Evolutionary conservation across 2,797 vertebrate genomes (phyloP), one percentile per base, ranked within the genome.

Genomic region (Diplodus puntazzo): DNA sequence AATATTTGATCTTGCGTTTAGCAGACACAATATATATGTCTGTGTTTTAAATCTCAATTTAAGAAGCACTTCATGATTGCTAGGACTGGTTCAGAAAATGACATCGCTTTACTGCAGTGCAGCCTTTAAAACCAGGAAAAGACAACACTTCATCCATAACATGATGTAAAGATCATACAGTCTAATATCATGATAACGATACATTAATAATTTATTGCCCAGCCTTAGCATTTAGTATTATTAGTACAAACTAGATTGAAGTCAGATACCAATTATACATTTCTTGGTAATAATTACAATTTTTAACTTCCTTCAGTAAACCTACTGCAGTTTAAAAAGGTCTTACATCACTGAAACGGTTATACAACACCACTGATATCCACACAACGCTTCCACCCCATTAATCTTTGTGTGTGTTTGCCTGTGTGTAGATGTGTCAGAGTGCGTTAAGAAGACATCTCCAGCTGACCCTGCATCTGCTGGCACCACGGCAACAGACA

Each of bases 361-460:
- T 66, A 52, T 5, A 46, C 54, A 74, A 53, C 73, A 59, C 69
- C 42, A 18, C 46, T 77, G 45, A 55, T 64, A 45, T 45, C 42
- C 23, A 45, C 65, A 48, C 70, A 34, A 21, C 39, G 17, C 69
- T 67, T 75, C 54, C 62, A 64, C 0, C 50, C 34, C 39, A 52
- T 61, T 75, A 53, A 77, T 54, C 16, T 71, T 27, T 45, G 21
- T 66, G 50, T 80, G 34, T 81, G 27, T 77, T 48, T 64, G 16
- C 23, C 1, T 87, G 17, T 81, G 55, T 87, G 59, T 34, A 91
- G 88, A 87, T 73, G 71, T 60, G 75, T 90, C 90, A 11, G 90
- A 89, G 39, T 83, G 88, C 17, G 58, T 77, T 27, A 86, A 90
- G 76, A 93, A 88, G 73, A 82, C 81, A 0, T 88, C 90, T 55